Evolutionary conservation across 2,888 invertebrate species (phyloP).

Genomic region (Ligdia adustata): DNA sequence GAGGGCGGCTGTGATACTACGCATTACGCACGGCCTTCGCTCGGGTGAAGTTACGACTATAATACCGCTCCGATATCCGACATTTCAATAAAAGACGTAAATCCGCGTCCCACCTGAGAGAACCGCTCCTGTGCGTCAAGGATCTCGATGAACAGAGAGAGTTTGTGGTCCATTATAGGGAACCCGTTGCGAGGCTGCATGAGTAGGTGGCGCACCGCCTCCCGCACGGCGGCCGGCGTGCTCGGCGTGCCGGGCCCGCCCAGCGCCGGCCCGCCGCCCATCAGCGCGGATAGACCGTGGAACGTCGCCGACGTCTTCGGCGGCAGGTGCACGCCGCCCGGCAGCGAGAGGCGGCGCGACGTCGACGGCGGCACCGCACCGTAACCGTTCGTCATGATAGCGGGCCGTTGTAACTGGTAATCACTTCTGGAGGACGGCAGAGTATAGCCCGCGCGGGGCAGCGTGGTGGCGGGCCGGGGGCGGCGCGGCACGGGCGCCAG

Average conservation of each 20-base stretch:
- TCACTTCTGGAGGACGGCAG: slow-evolving; percentile 86
- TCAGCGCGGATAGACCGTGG: slow-evolving; percentile 78
- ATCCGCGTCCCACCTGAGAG: slow-evolving; percentile 86
- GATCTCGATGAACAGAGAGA: slow-evolving; percentile 91
- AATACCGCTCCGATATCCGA: slow-evolving; percentile 4
- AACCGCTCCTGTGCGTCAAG: slow-evolving; percentile 92
- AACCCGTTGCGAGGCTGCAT: slow-evolving; percentile 89
- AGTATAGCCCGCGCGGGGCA: slow-evolving; percentile 77
- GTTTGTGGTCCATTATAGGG: slow-evolving; percentile 90
- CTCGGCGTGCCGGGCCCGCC: slow-evolving; percentile 75
- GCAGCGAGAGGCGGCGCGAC: slow-evolving; percentile 81
- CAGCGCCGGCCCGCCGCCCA: slow-evolving; percentile 57
- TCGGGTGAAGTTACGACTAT: slow-evolving; percentile 12
- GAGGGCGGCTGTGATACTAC: slow-evolving; percentile 13
- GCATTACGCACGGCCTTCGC: slow-evolving; percentile 17
- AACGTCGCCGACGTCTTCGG: slow-evolving; percentile 87
- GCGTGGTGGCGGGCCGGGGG: slow-evolving; percentile 67
- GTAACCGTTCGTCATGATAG: slow-evolving; percentile 78
- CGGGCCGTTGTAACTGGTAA: slow-evolving; percentile 84
- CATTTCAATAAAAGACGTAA: background rate
- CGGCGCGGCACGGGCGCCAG: slow-evolving; percentile 83
- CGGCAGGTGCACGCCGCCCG: slow-evolving; percentile 74
- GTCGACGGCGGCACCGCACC: slow-evolving; percentile 79
- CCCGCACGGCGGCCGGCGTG: slow-evolving; percentile 87
- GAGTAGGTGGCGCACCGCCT: slow-evolving; percentile 87